Evolutionary conservation across 2,113 vertebrate species (phyloP).

Genomic region (Dinomys branickii): DNA sequence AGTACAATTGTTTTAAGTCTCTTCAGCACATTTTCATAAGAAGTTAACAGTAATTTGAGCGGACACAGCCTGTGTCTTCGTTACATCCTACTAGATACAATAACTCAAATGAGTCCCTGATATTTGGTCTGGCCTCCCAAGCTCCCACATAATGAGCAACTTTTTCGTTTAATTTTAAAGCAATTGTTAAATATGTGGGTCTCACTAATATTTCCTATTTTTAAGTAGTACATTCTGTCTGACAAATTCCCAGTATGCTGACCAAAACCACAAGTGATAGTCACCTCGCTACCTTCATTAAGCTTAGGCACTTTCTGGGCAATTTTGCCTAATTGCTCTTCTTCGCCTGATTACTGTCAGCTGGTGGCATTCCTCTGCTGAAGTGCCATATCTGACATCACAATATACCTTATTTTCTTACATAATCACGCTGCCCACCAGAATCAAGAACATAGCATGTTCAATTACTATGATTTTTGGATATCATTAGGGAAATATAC

Average conservation of each 20-base stretch:
- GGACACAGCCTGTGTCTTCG: not conserved
- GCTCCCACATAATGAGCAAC: not conserved
- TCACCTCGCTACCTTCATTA: conserved; percentile 63
- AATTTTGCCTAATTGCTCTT: conserved; percentile 63
- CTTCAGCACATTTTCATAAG: not conserved
- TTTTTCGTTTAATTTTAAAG: conserved; percentile 34
- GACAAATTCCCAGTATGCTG: not conserved
- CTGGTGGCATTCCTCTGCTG: conserved; percentile 62
- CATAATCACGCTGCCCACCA: conserved; percentile 65
- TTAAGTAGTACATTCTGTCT: not conserved
- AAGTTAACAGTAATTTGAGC: not conserved
- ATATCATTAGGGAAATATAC: conserved; percentile 68
- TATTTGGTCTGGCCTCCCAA: not conserved
- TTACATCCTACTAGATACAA: not conserved
- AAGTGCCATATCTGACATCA: conserved; percentile 50
- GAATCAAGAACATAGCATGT: conserved; percentile 59
- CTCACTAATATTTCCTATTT: conserved; percentile 26
- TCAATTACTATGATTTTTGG: conserved; percentile 75
- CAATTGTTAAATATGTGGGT: not conserved
- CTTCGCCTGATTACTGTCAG: conserved; percentile 64
- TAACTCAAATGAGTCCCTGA: not conserved
- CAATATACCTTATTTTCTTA: conserved; percentile 75
- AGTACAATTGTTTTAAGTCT: not conserved
- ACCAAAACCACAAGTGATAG: conserved; percentile 32
- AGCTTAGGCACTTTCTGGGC: conserved; percentile 53